Percentiles rank a stretch among this genome's conserved stretches.
Conservation (phyloP, 2,888 invertebrate species). For the Eulithis testata region DNA sequence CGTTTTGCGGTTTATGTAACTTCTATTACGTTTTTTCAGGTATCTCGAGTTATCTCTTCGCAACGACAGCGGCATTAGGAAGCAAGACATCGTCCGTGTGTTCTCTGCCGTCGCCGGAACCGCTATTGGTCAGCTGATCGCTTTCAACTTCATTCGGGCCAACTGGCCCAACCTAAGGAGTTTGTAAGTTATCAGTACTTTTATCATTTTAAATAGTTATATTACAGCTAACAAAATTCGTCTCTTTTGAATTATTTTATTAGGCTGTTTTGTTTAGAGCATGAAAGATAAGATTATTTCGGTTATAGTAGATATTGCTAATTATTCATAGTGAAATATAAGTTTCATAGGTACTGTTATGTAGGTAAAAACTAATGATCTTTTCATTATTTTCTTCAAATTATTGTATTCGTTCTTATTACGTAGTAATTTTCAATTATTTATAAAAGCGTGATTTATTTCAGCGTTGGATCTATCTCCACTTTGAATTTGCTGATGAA, state of each 20-base stretch:
- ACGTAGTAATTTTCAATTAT: too few species aligned
- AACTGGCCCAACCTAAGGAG: constrained; percentile 89
- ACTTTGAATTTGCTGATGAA: constrained; percentile 89
- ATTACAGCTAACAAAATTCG: too few species aligned
- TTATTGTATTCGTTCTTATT: too few species aligned
- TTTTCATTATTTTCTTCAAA: too few species aligned
- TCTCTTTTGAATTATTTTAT: too few species aligned
- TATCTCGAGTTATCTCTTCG: constrained; percentile 90
- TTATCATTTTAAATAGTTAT: not conserved
- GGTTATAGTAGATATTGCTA: too few species aligned
- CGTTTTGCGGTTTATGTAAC: not conserved
- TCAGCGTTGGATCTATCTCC: constrained; percentile 89
- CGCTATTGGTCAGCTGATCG: constrained; percentile 91
- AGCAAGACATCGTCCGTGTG: constrained; percentile 92
- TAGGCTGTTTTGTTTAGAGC: too few species aligned
- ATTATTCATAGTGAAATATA: too few species aligned
- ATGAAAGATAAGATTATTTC: too few species aligned
- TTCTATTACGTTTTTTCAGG: constrained; percentile 58
- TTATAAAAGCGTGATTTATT: not conserved
- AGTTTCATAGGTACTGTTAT: too few species aligned
- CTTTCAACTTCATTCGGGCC: constrained; percentile 90
- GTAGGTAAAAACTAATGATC: too few species aligned
- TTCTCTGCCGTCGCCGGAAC: constrained; percentile 91
- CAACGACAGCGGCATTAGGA: constrained; percentile 90
- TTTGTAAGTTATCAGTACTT: constrained; percentile 85